phyloP scores from a whole-genome alignment of 2,113 vertebrate genomes.

The Neodontobutis hainanensis region DNA sequence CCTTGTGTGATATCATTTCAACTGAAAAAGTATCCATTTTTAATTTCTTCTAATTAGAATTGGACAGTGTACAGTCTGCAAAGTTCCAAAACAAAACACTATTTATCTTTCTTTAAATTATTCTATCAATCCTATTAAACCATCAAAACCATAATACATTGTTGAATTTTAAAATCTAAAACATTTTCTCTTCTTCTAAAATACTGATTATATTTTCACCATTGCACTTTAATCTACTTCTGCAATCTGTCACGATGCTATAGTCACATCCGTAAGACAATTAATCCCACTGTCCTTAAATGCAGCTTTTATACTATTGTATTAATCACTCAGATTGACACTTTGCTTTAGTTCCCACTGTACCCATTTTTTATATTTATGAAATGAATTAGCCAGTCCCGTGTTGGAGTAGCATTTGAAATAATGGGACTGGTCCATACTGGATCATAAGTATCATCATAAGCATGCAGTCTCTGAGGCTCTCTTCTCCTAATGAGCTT shows the following conservation, averaged over 20 bases:
- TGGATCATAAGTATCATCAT: not conserved
- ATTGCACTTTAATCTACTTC: conserved; percentile 19
- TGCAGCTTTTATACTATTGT: not conserved
- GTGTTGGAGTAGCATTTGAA: not conserved
- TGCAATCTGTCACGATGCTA: conserved; percentile 8
- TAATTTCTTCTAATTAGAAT: too few relatives aligned
- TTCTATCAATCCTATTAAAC: too few relatives aligned
- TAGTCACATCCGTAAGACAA: conserved; percentile 29
- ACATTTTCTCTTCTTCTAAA: too few relatives aligned
- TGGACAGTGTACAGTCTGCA: too few relatives aligned
- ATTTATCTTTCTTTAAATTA: too few relatives aligned
- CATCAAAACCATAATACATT: too few relatives aligned
- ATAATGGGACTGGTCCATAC: not conserved
- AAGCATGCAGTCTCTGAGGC: conserved; percentile 6
- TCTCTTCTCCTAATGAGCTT: conserved; percentile 40
- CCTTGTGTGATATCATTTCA: too few relatives aligned
- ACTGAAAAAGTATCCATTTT: too few relatives aligned
- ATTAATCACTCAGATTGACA: conserved; percentile 11
- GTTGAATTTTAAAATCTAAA: too few relatives aligned
- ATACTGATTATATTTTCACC: too few relatives aligned
- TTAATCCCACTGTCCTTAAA: conserved; percentile 27
- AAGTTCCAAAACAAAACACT: too few relatives aligned
- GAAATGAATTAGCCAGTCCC: not conserved
- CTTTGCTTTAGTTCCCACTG: not conserved
- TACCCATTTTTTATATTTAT: not conserved